Percentiles rank a stretch among this genome's conserved stretches.
These are phyloP conservation scores for Nesospiza acunhae DNA, from an alignment of 2,113 vertebrate genomes.

Conservation along the genomic window DNA sequence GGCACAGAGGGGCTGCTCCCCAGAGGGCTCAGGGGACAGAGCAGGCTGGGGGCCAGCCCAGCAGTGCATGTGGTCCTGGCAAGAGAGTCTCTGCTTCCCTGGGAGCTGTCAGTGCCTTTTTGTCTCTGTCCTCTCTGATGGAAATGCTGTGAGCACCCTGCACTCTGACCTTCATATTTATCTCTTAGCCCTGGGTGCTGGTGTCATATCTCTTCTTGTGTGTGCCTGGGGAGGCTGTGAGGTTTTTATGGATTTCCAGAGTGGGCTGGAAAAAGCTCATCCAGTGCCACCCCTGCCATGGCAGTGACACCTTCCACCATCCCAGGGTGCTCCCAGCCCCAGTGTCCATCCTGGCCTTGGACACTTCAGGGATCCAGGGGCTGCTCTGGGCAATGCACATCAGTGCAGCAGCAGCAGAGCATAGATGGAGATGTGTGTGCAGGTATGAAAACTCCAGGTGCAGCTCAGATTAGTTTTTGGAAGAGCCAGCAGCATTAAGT, in stretches of 20 bases:
- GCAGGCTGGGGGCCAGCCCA: not conserved
- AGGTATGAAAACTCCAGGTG: not conserved
- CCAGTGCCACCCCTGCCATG: not conserved
- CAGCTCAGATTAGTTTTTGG: not conserved
- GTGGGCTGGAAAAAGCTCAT: not conserved
- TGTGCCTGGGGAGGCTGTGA: not conserved
- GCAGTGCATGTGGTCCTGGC: not conserved
- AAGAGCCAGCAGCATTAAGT: not conserved
- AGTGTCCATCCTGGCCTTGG: not conserved
- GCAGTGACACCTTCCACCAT: not conserved
- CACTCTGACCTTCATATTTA: not conserved
- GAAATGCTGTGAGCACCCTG: not conserved
- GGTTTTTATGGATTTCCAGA: not conserved
- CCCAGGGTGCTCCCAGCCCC: not conserved
- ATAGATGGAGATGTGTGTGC: not conserved
- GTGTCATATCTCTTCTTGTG: not conserved
- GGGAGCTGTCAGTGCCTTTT: not conserved
- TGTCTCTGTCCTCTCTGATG: slow-evolving; percentile 22
- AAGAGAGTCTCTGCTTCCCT: not conserved
- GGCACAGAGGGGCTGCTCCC: not conserved
- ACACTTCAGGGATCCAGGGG: not conserved
- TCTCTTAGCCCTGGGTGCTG: not conserved
- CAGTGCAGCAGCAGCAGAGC: not conserved
- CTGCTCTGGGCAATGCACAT: not conserved
- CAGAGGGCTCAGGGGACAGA: not conserved